Evolutionary conservation across 2,113 vertebrate genomes (phyloP), one percentile per base, ranked within the genome.

Genomic region (Spheniscus mendiculus): DNA sequence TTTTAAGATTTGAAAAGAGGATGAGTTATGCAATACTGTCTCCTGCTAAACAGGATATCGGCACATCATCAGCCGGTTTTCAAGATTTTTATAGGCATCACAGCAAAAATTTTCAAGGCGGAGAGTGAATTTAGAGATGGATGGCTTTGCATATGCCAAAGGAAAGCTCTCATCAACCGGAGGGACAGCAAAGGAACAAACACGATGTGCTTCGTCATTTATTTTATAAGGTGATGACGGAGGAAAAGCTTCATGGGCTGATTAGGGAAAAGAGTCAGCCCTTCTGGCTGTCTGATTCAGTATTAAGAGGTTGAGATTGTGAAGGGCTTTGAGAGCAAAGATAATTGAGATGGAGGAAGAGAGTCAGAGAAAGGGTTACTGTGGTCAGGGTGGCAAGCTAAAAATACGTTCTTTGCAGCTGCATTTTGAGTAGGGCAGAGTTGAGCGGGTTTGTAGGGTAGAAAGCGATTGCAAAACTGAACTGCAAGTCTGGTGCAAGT

Each of bases 361-460:
- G 47, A 40, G n/a, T 89, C 59, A 53, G 78, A 79, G 85, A 52
- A 88, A 15, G 62, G 66, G 86, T 96, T 90, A 94, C 83, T 78
- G 67, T 94, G 80, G 25, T 32, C 82, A 62, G 92, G 58, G 71
- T 77, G 45, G 58, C 78, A 97, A 80, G 90, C 93, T 89, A 91
- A 95, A 95, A 97, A 96, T 95, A 96, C 5, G 3, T 49, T 67
- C 81, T 93, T 82, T 83, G 79, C 81, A 91, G 82, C 84, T 96
- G 84, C 58, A n/a, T 67, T 94, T 55, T 40, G 53, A 88, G 36
- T 70, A 93, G 74, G 93, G 87, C 87, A 80, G 63, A 83, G 95
- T 50, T 83, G 95, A 80, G 36, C 4, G 6, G 49, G 40, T 91
- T 63, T 90, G 62, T 72, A 66, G 90, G 82, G 78, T 85, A 44